Base-by-base conservation (phyloP, 2,888 invertebrate species). In the Unio pictorum region DNA sequence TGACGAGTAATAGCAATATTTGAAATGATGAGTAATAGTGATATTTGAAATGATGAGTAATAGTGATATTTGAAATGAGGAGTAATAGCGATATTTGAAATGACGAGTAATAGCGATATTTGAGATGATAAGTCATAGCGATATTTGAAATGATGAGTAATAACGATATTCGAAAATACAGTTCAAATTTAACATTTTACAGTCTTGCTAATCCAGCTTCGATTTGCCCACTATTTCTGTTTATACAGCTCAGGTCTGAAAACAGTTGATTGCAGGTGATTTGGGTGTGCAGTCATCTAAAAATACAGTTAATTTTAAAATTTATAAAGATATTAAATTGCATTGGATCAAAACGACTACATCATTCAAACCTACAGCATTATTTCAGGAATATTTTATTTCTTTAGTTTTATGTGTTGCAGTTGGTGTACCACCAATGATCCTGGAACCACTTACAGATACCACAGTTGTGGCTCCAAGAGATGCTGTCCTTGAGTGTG, bases 351-450 rank as follows among this genome's bases (percentile, higher is more conserved):
- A n/a, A 64, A n/a, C 20, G 17, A 11, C 23, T 59, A 26, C 18
- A 23, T 11, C 17, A 45, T 30, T 30, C 20, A 34, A 23, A 64
- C 20, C 26, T 1, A 28, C 3, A 20, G 26, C 18, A 64, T 57
- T 59, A 23, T 59, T 59, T 58, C 15, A 59, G 23, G 15, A 26
- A 65, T 26, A 18, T 54, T 61, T 55, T 28, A 58, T 67, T 64
- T 60, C 64, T 70, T 76, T 26, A 15, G 3, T 15, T 45, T 45
- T 45, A 45, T 45, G 45, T 45, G 45, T 45, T 45, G 15, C 79
- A 87, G 88, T 83, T 73, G 89, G 88, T 60, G 83, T 77, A 28
- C 82, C 88, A 57, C 89, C 88, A 26, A 79, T 82, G 68, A 73
- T 89, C 59, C 61, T 87, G 61, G 83, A 85, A 71, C 82, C 84